Base-by-base conservation (phyloP, 2,797 vertebrate species). In the Pyrocephalus nanus region DNA sequence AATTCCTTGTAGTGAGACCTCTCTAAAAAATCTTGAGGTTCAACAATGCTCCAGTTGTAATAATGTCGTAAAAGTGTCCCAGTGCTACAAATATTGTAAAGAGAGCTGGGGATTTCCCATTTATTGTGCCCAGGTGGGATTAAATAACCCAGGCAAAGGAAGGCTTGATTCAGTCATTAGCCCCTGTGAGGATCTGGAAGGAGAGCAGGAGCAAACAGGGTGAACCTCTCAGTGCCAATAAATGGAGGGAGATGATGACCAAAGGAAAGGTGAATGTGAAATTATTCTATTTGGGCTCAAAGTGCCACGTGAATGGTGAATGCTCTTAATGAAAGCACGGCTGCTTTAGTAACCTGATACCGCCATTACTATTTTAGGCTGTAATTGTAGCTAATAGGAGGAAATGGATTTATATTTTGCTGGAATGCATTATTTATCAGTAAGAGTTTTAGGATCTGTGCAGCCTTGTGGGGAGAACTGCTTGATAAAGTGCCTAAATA, bases 381-480 rank as follows among this genome's bases (percentile, higher is more conserved):
- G 77, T 92, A 95, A 95, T 88, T 95, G 86, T 91, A 92, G 88
- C 90, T 95, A 94, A 84, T 92, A 93, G 93, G 82, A 69, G 92
- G 94, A 95, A 96, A 95, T 93, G 71, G 95, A 79, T 92, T 95
- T 95, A 85, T 94, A 94, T 95, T 96, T 96, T 96, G 67, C 71
- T 90, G 43, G 67, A 74, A 88, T 94, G 95, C 85, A 85, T 96
- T 96, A 95, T 92, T 94, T 93, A 95, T 95, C 93, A 92, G 71
- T 62, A 51, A 51, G 87, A 67, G 67, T 76, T 92, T 84, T 53
- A 86, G 71, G 67, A 86, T 93, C 93, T 29, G 4, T 85, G 14
- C 32, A 65, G 67, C 5, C 2, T 32, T 70, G 73, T 65, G 42
- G 50, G 53, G 47, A 92, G 88, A 85, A 36, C 25, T 36, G 43